Evolutionary conservation across 2,888 invertebrate genomes (phyloP).

Genomic region (Tipula lateralis): DNA sequence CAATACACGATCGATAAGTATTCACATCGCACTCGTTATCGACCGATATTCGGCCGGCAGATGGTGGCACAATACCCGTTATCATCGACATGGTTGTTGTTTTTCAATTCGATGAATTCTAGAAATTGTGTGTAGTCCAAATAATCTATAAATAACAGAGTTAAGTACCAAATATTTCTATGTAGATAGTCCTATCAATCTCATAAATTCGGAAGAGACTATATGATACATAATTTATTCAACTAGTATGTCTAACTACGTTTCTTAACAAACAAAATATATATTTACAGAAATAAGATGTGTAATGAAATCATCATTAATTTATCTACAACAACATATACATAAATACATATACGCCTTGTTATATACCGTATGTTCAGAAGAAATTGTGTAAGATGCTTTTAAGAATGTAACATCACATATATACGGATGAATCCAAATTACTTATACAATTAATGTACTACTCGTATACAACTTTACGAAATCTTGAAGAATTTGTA

Average conservation of each 20-base stretch:
- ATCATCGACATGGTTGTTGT: conserved; percentile 66
- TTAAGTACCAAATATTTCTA: too few species aligned
- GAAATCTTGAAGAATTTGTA: not conserved
- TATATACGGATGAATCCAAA: not conserved
- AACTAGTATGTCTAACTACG: too few species aligned
- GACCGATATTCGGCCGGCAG: conserved; percentile 47
- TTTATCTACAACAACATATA: not conserved
- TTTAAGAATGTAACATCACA: not conserved
- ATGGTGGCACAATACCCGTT: conserved; percentile 51
- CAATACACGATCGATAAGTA: conserved; percentile 66
- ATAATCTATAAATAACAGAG: too few species aligned
- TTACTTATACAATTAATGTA: not conserved
- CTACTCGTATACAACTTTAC: not conserved
- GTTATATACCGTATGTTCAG: not conserved
- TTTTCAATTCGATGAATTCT: too few species aligned
- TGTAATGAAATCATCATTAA: not conserved
- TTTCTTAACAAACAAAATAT: too few species aligned
- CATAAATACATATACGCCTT: not conserved
- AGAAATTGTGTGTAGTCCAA: too few species aligned
- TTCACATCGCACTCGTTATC: conserved; percentile 63
- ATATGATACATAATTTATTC: too few species aligned
- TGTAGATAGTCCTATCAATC: too few species aligned
- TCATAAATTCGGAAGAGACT: too few species aligned
- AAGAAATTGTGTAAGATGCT: not conserved
- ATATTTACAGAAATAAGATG: too few species aligned